Conservation (phyloP, 2,888 invertebrate species). For the Heteromyza rotundicornis region DNA sequence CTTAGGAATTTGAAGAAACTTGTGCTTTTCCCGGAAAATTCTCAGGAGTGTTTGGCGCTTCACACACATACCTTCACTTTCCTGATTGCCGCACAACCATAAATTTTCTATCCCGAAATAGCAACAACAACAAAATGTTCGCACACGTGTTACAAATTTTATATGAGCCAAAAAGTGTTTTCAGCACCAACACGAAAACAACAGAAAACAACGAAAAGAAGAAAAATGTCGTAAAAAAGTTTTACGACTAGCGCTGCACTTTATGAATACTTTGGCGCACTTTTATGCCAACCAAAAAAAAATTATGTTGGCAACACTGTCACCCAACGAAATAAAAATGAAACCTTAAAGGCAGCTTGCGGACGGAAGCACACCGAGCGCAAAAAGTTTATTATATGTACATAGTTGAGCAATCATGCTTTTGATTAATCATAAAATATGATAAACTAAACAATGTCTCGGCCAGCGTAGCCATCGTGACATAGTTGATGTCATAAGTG, state of each 20-base stretch:
- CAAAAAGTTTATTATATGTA: too few relatives aligned
- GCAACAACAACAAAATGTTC: constrained; percentile 18
- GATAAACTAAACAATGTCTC: too few relatives aligned
- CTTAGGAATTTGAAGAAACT: neutral
- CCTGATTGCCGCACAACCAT: neutral
- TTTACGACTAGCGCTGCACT: constrained; percentile 55
- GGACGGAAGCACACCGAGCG: too few relatives aligned
- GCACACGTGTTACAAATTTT: constrained; percentile 54
- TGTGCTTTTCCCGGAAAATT: neutral
- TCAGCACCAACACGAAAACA: neutral
- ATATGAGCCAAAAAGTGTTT: constrained; percentile 44
- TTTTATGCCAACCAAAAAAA: neutral
- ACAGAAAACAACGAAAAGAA: constrained; percentile 18
- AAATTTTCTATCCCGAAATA: neutral
- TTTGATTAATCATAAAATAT: too few relatives aligned
- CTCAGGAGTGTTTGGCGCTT: neutral
- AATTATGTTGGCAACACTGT: neutral
- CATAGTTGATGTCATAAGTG: too few relatives aligned
- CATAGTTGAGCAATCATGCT: too few relatives aligned
- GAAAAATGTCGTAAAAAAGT: constrained; percentile 55
- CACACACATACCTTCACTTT: too few relatives aligned
- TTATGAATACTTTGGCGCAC: constrained; percentile 24
- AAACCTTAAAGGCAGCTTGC: too few relatives aligned
- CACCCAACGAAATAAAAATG: neutral
- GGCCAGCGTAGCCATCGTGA: too few relatives aligned